phyloP scores from a whole-genome alignment of 1,140 invertebrate genomes.

The Steinernema feltiae region DNA sequence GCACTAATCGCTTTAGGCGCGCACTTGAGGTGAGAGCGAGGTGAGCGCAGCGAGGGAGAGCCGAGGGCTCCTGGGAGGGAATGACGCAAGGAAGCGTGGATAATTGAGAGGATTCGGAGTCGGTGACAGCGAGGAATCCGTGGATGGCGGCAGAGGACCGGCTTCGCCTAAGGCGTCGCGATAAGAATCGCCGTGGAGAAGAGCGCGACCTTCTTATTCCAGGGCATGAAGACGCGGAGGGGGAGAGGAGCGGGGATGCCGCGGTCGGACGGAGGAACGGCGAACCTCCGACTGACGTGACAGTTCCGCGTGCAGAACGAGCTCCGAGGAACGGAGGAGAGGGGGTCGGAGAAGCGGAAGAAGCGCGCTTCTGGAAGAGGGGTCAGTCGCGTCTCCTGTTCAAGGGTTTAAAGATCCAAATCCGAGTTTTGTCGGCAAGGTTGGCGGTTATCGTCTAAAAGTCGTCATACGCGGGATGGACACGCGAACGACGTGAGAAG shows the following conservation, averaged over 20 bases:
- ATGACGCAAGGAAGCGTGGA: not conserved
- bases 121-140: not conserved
- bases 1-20: not conserved
- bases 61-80: not conserved
- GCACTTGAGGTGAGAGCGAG: not conserved
- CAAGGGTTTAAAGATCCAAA: too few relatives aligned
- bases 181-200: constrained; percentile 9
- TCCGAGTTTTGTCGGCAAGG: too few relatives aligned
- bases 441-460: too few relatives aligned
- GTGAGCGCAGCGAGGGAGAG: not conserved
- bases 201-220: constrained; percentile 14
- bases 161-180: not conserved
- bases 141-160: not conserved
- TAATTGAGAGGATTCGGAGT: not conserved
- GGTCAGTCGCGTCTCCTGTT: too few relatives aligned
- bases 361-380: not conserved
- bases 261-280: not conserved
- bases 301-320: not conserved
- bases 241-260: not conserved
- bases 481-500: too few relatives aligned
- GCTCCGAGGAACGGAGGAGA: not conserved
- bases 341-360: not conserved
- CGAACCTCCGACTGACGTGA: not conserved
- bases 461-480: too few relatives aligned
- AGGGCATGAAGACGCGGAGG: not conserved